Percentiles rank a stretch among this genome's conserved stretches.
These are phyloP conservation scores for Myotis yumanensis DNA, from an alignment of 2,113 vertebrate genomes.

Conservation along the genomic window DNA sequence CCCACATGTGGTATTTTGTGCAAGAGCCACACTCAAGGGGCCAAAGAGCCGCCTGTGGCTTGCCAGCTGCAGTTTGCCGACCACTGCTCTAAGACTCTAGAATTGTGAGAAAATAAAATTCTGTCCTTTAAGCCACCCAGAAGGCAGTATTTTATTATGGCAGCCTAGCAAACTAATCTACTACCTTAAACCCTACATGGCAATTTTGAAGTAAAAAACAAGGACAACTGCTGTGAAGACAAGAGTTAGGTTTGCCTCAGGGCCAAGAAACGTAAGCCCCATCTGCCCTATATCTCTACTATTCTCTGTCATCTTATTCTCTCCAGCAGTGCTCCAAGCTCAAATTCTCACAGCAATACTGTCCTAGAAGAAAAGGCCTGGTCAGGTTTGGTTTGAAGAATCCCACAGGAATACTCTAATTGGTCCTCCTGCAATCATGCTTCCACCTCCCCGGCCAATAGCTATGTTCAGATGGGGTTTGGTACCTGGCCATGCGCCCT, in stretches of 20 bases:
- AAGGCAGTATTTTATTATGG: neutral
- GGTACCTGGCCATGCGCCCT: neutral
- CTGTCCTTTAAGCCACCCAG: neutral
- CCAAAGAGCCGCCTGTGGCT: no score
- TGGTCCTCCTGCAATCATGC: neutral
- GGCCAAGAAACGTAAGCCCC: neutral
- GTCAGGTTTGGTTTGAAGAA: neutral
- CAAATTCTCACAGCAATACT: neutral
- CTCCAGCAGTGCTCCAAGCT: neutral
- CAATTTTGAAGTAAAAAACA: neutral
- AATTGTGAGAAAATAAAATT: neutral
- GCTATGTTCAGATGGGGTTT: neutral
- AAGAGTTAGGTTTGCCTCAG: neutral
- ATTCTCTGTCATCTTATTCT: neutral
- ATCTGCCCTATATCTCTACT: neutral
- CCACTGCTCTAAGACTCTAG: neutral
- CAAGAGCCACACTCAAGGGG: no score
- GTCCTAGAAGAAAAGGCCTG: neutral
- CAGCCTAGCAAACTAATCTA: neutral
- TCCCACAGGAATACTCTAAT: neutral
- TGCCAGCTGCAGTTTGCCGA: no score
- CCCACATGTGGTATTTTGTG: no score
- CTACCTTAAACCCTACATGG: neutral
- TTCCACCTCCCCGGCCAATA: neutral
- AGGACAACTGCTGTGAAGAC: neutral